Conservation (phyloP, 2,888 invertebrate genomes). For the Diadromus collaris region DNA sequence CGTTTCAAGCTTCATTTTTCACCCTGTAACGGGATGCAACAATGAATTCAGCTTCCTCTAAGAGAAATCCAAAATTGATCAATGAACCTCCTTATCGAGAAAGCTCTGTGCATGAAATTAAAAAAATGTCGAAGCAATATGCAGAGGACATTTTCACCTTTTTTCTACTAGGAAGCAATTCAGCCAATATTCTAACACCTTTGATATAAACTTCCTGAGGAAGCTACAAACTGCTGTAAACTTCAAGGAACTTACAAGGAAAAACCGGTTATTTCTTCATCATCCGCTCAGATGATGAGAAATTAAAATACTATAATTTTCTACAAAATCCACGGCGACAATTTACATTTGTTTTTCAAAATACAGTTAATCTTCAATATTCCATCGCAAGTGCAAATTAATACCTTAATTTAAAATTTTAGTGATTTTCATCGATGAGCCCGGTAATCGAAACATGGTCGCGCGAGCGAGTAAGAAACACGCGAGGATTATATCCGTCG, state of each 20-base stretch:
- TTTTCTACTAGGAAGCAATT: too few relatives aligned
- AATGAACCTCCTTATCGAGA: too few relatives aligned
- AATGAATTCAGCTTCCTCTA: too few relatives aligned
- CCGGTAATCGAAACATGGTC: neutral
- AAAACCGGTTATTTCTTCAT: neutral
- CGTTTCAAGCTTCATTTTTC: too few relatives aligned
- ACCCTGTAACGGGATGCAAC: too few relatives aligned
- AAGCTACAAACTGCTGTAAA: too few relatives aligned
- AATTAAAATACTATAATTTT: neutral
- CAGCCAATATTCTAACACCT: too few relatives aligned
- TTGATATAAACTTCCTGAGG: too few relatives aligned
- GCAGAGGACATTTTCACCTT: too few relatives aligned
- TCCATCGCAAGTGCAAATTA: neutral
- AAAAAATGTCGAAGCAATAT: too few relatives aligned
- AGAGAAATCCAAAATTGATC: too few relatives aligned
- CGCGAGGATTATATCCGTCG: conserved; percentile 1
- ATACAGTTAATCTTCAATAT: neutral
- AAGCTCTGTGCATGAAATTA: too few relatives aligned
- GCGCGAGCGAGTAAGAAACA: conserved; percentile 4
- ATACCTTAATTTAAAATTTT: neutral
- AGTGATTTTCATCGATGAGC: neutral
- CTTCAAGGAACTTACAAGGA: neutral
- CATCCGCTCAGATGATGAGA: neutral
- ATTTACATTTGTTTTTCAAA: neutral
- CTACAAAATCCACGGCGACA: neutral